These are phyloP conservation scores for Laticauda laticaudata DNA, from an alignment of 2,113 vertebrate species.

Conservation along the genomic window DNA sequence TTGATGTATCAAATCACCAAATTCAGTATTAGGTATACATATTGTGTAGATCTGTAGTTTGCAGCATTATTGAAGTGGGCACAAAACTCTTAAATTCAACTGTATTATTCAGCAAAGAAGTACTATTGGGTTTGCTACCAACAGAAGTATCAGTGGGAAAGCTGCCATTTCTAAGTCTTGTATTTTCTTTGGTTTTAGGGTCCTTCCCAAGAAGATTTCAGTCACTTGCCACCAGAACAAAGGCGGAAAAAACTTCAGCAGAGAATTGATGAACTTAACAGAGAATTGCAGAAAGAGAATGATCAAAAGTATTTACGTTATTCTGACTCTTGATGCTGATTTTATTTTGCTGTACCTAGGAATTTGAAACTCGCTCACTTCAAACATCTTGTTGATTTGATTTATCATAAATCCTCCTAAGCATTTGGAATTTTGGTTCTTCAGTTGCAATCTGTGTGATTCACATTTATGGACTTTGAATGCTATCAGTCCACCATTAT, in stretches of 20 bases:
- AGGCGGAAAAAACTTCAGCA: constrained; percentile 95
- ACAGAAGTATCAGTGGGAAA: constrained; percentile 34
- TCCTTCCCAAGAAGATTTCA: constrained; percentile 91
- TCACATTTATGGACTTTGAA: not conserved
- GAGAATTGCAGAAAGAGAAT: constrained; percentile 93
- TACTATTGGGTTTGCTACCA: constrained; percentile 21
- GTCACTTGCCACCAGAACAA: constrained; percentile 96
- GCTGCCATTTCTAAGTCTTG: constrained; percentile 45
- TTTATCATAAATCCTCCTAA: not conserved
- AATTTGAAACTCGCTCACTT: not conserved
- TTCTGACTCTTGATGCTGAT: not conserved
- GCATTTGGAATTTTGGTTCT: not conserved
- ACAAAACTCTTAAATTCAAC: constrained; percentile 33
- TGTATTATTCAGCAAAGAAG: constrained; percentile 34
- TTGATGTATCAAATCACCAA: not conserved
- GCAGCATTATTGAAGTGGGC: constrained; percentile 16
- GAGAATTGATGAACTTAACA: constrained; percentile 91
- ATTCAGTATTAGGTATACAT: constrained; percentile 23
- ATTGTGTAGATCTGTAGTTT: constrained; percentile 37
- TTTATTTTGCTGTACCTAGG: not conserved
- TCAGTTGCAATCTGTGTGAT: not conserved
- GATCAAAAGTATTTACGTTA: constrained; percentile 84
- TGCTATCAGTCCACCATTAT: not conserved
- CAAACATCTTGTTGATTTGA: not conserved
- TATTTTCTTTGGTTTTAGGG: constrained; percentile 76